Evolutionary conservation across 2,888 invertebrate species (phyloP).

Genomic region (Caenorhabditis parvicauda): DNA sequence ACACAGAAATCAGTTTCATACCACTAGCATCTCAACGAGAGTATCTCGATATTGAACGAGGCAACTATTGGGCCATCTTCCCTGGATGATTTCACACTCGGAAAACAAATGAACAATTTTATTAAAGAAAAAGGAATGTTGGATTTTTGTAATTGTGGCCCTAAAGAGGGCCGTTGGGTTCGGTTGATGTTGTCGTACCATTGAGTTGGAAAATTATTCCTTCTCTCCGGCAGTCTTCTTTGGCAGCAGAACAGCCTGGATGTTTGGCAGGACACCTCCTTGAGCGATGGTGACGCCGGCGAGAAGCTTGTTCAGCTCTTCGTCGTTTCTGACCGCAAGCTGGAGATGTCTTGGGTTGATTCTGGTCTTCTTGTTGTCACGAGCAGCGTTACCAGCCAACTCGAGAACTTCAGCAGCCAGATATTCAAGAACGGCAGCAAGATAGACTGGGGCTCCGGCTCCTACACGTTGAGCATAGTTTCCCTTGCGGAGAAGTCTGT

Average conservation of each 20-base stretch:
- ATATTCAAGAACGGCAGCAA: slow-evolving; percentile 55
- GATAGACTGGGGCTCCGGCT: slow-evolving; percentile 53
- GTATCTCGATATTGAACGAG: no score
- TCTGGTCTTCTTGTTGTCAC: slow-evolving; percentile 66
- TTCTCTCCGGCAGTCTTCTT: slow-evolving; percentile 56
- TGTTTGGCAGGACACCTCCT: slow-evolving; percentile 74
- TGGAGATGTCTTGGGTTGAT: slow-evolving; percentile 64
- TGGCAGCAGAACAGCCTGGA: slow-evolving; percentile 59
- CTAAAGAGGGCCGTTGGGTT: slow-evolving; percentile 3
- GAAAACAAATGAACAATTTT: no score
- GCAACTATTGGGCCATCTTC: no score
- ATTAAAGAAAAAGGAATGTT: no score
- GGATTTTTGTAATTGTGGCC: no score
- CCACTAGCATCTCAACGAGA: no score
- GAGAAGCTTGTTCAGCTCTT: slow-evolving; percentile 55
- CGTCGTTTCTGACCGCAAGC: slow-evolving; percentile 55
- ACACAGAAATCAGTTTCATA: no score
- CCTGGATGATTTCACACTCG: no score
- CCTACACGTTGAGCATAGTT: slow-evolving; percentile 56
- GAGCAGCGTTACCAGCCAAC: slow-evolving; percentile 63
- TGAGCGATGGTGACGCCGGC: slow-evolving; percentile 77
- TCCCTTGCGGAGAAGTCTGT: slow-evolving; percentile 51
- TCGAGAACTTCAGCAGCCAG: slow-evolving; percentile 51
- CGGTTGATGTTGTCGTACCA: neutral
- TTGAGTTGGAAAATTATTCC: slow-evolving; percentile 15